A percentile compares a stretch with the other conserved stretches of the same genome.
phyloP scores from a whole-genome alignment of 2,888 invertebrate genomes.

The Acleris holmiana region DNA sequence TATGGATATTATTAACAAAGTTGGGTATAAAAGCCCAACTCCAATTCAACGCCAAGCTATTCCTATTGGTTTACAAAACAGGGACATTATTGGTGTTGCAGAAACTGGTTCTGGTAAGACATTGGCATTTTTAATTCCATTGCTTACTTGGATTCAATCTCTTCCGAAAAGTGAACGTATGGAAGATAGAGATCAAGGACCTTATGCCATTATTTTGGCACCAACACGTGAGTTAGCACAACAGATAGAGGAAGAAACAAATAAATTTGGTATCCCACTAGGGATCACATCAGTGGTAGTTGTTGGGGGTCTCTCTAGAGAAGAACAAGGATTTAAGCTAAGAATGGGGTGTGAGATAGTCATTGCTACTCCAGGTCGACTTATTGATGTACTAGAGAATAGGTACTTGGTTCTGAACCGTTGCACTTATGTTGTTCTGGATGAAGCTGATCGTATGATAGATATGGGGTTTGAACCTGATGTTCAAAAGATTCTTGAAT shows the following conservation, averaged over 20 bases:
- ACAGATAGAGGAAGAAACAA: conserved; percentile 99
- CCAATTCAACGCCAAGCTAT: conserved; percentile 99
- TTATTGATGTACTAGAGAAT: conserved; percentile 99
- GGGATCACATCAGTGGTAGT: conserved; percentile 97
- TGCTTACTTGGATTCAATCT: conserved; percentile 98
- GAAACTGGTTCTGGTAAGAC: conserved; percentile 99
- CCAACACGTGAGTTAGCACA: conserved; percentile 99
- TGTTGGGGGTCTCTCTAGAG: conserved; percentile 98
- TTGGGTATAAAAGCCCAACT: conserved; percentile 99
- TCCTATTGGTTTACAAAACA: conserved; percentile 97
- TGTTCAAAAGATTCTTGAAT: conserved; percentile 98
- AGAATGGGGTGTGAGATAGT: conserved; percentile 99
- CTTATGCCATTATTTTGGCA: conserved; percentile 99
- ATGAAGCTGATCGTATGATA: conserved; percentile 99
- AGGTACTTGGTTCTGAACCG: conserved; percentile 97
- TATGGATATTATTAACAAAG: conserved; percentile 95
- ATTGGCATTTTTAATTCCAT: conserved; percentile 97
- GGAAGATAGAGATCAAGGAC: conserved; percentile 97
- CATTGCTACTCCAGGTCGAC: conserved; percentile 99
- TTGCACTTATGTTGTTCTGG: conserved; percentile 98
- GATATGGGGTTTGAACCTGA: conserved; percentile 99
- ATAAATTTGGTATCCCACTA: conserved; percentile 97
- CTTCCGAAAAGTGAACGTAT: conserved; percentile 97
- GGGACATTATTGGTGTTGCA: conserved; percentile 99
- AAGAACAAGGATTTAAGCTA: conserved; percentile 98